A percentile compares a stretch with the other conserved stretches of the same genome.
Evolutionary conservation across 1,140 invertebrate species (phyloP).

Genomic region (Bombus impatiens): DNA sequence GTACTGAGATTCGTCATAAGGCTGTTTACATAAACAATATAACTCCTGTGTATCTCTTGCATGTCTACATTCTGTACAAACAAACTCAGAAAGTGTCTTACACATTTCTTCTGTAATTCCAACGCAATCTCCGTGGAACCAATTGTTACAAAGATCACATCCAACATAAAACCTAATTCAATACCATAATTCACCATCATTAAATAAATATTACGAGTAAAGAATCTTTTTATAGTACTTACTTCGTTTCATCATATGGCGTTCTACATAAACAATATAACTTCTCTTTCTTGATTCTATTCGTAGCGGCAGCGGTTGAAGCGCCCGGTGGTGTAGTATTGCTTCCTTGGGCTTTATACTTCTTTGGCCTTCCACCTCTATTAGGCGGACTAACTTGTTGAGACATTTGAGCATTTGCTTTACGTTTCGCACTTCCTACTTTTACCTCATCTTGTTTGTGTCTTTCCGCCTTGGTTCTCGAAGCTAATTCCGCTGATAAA

Average conservation of each 20-base stretch:
- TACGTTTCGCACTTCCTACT: slow-evolving; percentile 84
- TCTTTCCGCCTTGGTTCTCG: slow-evolving; percentile 86
- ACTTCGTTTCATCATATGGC: slow-evolving; percentile 97
- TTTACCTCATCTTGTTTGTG: slow-evolving; percentile 88
- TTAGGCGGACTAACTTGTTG: slow-evolving; percentile 81
- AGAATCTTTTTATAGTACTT: slow-evolving; percentile 61
- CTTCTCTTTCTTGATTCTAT: slow-evolving; percentile 88
- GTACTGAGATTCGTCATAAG: slow-evolving; percentile 98
- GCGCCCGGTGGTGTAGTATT: slow-evolving; percentile 72
- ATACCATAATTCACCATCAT: not conserved
- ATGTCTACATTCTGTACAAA: slow-evolving; percentile 93
- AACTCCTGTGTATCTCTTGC: slow-evolving; percentile 94
- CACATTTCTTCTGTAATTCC: slow-evolving; percentile 96
- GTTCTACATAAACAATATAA: slow-evolving; percentile 96
- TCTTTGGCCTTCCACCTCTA: slow-evolving; percentile 76
- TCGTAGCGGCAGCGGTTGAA: slow-evolving; percentile 68
- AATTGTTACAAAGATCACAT: slow-evolving; percentile 98
- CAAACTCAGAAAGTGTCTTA: slow-evolving; percentile 93
- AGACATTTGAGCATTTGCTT: slow-evolving; percentile 82
- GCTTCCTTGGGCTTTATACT: slow-evolving; percentile 72
- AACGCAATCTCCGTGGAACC: slow-evolving; percentile 99
- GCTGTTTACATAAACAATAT: slow-evolving; percentile 97
- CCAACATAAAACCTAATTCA: slow-evolving; percentile 96
- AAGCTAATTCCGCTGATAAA: slow-evolving; percentile 86
- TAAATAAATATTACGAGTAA: not conserved